Evolutionary conservation across 64 coral and sea anemone genomes (phyloP), one percentile per base, ranked within the genome.

Genomic region (Dendrophyllia cribrosa): DNA sequence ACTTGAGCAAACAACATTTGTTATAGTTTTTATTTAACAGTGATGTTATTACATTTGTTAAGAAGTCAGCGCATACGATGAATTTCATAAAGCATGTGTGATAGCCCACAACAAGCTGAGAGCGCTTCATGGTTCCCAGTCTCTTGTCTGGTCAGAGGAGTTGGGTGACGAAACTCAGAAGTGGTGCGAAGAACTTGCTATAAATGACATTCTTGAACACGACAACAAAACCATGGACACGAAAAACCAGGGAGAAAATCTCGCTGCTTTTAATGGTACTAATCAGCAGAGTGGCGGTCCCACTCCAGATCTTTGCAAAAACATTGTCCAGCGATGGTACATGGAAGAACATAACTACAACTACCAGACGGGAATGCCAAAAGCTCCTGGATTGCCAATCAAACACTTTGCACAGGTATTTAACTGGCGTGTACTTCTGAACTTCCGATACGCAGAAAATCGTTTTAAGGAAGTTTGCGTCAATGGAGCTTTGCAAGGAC

Each of bases 361-460:
- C 75, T 89, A 67, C 65, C 22, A 51, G 17, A 79, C 43, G 23
- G 75, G 88, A 77, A 11, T 52, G 66, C 59, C 74, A 23, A 79
- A 89, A 56, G 44, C 8, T 34, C 88, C 74, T 9, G 88, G 88
- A 79, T 6, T 79, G 72, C 61, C 75, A 53, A 51, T 77, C 26
- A 78, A 89, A 22, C 74, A 89, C 59, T 89, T 89, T 89, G 88
- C 88, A 9, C 88, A 89, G 88, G 88, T 89, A n/a, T n/a, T n/a
- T n/a, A n/a, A n/a, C n/a, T n/a, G n/a, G n/a, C n/a, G 5, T 5
- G 20, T 68, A 64, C 17, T 1, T 11, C 9, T 6, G 17, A 19
- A 20, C 12, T 17, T 17, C 61, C 13, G 17, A 64, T 1, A 9
- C 7, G 12, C 53, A 56, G 12, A 56, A 56, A 56, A 4, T 12